Evolutionary conservation across 2,797 vertebrate genomes (phyloP).

Genomic region (Sus cebifrons): DNA sequence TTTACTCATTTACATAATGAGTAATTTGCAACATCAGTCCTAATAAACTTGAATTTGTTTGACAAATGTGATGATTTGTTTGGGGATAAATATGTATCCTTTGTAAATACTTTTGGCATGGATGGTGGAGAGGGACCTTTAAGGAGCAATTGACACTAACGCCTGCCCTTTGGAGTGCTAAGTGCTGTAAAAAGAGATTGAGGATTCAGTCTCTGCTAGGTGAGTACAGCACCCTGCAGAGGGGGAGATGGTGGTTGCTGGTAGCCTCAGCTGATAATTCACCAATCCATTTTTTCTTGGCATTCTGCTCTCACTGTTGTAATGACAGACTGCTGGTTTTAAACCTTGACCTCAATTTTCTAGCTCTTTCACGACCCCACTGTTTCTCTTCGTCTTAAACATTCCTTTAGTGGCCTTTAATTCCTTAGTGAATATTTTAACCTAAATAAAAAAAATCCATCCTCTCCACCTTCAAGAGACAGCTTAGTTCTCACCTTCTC

Average conservation of each 20-base stretch:
- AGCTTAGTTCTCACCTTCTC: constrained; percentile 62
- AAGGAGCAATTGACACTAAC: not conserved
- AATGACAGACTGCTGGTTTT: constrained; percentile 64
- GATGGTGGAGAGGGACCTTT: constrained; percentile 16
- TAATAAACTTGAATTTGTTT: constrained; percentile 84
- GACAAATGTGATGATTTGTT: constrained; percentile 81
- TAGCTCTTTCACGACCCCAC: constrained; percentile 30
- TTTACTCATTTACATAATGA: constrained; percentile 85
- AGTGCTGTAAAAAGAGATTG: not conserved
- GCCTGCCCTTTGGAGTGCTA: not conserved
- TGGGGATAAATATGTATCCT: constrained; percentile 68
- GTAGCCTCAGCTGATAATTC: not conserved
- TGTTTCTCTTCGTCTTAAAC: constrained; percentile 67
- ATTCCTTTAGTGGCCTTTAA: constrained; percentile 74
- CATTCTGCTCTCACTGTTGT: constrained; percentile 50
- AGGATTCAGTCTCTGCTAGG: not conserved
- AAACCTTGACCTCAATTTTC: constrained; percentile 82
- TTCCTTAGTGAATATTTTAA: constrained; percentile 81
- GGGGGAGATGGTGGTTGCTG: not conserved
- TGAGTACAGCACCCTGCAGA: not conserved
- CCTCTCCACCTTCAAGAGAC: constrained; percentile 53
- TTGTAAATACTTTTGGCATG: constrained; percentile 70
- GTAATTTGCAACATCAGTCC: constrained; percentile 77
- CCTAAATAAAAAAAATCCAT: constrained; percentile 83
- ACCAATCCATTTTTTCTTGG: constrained; percentile 39